phyloP scores from a whole-genome alignment of 1,140 invertebrate genomes.

The Lepidurus packardi region DNA sequence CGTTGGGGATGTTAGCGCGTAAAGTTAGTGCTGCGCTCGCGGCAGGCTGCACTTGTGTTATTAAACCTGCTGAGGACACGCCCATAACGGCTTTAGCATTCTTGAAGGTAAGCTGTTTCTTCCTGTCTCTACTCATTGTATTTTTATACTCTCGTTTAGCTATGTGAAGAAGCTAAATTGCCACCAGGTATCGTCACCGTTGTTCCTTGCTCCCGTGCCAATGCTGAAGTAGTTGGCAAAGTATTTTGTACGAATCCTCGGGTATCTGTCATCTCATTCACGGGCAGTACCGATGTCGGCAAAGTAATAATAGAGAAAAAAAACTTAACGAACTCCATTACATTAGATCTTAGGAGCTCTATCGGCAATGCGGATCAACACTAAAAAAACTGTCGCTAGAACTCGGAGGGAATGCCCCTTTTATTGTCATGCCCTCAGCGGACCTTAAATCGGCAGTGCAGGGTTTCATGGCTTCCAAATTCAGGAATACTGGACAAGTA shows the following conservation, averaged over 20 bases:
- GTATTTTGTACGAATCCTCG: conserved; percentile 75
- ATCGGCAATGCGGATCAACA: conserved; percentile 73
- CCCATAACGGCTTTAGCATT: conserved; percentile 87
- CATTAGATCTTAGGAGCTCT: conserved; percentile 49
- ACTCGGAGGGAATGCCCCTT: conserved; percentile 96
- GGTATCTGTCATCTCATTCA: conserved; percentile 90
- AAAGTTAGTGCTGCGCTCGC: conserved; percentile 91
- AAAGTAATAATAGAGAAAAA: conserved; percentile 26
- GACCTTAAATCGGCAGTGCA: conserved; percentile 81
- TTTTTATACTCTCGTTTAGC: conserved; percentile 47
- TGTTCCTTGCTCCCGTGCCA: conserved; percentile 68
- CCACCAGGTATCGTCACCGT: conserved; percentile 85
- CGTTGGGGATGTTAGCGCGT: conserved; percentile 94
- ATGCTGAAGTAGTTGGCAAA: conserved; percentile 75
- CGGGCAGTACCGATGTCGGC: conserved; percentile 50
- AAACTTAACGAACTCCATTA: background rate
- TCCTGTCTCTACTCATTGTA: background rate
- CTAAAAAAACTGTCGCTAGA: conserved; percentile 88
- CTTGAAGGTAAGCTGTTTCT: background rate
- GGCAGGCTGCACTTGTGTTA: conserved; percentile 88
- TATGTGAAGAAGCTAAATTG: conserved; percentile 71
- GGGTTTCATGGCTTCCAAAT: conserved; percentile 86
- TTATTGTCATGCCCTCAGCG: conserved; percentile 92
- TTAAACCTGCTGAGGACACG: conserved; percentile 96
- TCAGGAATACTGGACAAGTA: conserved; percentile 86